These are phyloP conservation scores for Plebejus anna DNA, from an alignment of 2,888 invertebrate species.

Conservation along the genomic window DNA sequence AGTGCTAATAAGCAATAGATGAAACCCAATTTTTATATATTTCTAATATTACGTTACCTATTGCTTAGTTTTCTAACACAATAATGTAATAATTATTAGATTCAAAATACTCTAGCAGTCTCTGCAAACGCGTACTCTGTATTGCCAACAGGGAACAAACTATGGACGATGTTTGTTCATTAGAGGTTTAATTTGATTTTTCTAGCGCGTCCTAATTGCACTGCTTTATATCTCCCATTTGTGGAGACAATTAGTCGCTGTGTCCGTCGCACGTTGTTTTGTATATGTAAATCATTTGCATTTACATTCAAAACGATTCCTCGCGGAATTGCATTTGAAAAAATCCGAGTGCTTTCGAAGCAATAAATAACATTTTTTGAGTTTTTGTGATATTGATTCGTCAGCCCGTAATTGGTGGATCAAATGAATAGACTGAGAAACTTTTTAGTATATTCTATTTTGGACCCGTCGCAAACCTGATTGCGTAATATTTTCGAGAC, in stretches of 20 bases:
- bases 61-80: not conserved
- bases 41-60: no score
- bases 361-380: constrained; percentile 8
- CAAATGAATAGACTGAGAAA: no score
- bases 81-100: not conserved
- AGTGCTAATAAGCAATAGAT: no score
- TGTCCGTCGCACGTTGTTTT: constrained; percentile 33
- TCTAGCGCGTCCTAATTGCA: constrained; percentile 74
- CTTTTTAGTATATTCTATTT: no score
- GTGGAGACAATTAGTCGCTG: constrained; percentile 54
- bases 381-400: not conserved
- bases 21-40: no score
- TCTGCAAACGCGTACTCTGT: constrained; percentile 43
- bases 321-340: constrained; percentile 22
- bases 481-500: no score
- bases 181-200: constrained; percentile 74
- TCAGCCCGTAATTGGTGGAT: not conserved
- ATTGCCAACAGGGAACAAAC: constrained; percentile 46
- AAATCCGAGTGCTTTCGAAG: constrained; percentile 27
- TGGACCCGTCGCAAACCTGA: no score
- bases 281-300: constrained; percentile 32
- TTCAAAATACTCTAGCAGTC: not conserved
- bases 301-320: constrained; percentile 32
- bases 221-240: constrained; percentile 66
- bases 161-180: constrained; percentile 69